These are phyloP conservation scores for Corythoichthys intestinalis DNA, from an alignment of 2,113 vertebrate genomes.

Conservation along the genomic window DNA sequence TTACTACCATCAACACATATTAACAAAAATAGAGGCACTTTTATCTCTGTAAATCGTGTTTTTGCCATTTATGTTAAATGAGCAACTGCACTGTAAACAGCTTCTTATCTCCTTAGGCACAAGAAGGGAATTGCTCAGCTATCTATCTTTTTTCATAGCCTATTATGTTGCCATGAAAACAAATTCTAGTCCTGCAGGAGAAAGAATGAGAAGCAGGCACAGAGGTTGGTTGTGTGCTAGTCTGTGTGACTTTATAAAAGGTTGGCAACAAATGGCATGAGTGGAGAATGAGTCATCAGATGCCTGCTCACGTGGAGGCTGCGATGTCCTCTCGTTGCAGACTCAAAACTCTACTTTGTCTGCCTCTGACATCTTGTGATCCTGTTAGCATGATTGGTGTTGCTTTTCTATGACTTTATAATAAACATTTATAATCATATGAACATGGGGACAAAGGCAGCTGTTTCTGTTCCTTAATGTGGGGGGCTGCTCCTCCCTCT, in stretches of 20 bases:
- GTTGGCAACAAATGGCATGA: conserved; percentile 45
- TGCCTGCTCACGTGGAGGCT: conserved; percentile 28
- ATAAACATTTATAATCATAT: background rate
- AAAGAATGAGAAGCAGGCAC: conserved; percentile 26
- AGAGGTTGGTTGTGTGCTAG: conserved; percentile 14
- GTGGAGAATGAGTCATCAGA: conserved; percentile 59
- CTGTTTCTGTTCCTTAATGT: conserved; percentile 32
- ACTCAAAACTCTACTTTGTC: conserved; percentile 53
- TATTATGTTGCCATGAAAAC: conserved; percentile 6
- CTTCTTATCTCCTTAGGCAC: background rate
- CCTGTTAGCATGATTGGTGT: conserved; percentile 17
- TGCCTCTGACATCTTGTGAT: conserved; percentile 39
- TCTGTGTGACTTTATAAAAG: conserved; percentile 17
- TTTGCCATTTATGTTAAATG: conserved; percentile 1
- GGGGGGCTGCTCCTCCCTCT: conserved; percentile 36
- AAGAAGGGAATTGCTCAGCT: background rate
- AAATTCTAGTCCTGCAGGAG: background rate
- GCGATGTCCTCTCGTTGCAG: conserved; percentile 6
- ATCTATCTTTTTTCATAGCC: background rate
- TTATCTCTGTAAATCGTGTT: background rate
- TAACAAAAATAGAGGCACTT: conserved; percentile 5
- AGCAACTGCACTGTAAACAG: conserved; percentile 27
- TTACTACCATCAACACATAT: background rate
- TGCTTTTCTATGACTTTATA: conserved; percentile 33
- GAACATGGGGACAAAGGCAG: conserved; percentile 12